Evolutionary conservation across 2,113 vertebrate species (phyloP), one percentile per base, ranked within the genome.

Genomic region (Erythrocercus mccallii): DNA sequence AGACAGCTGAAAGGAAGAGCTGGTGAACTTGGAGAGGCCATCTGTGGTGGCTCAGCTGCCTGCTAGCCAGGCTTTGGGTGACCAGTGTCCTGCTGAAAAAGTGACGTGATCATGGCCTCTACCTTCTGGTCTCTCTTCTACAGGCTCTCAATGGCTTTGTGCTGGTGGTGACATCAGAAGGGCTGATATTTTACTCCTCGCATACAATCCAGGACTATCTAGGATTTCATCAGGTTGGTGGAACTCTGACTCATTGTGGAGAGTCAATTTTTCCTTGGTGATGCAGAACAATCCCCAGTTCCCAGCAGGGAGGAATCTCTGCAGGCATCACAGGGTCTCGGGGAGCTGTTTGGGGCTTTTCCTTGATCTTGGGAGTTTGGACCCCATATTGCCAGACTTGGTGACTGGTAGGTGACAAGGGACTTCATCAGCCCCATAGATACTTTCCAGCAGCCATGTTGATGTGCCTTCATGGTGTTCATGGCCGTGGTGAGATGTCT

Each of bases 131-230:
- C 47, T 88, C 54, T 90, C 69, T 86, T 45, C 24, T 54, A 9
- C 83, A 98, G 98, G 98, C 98, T 6, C 98, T 98, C 40, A 96
- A 98, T 2, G 98, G 98, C 16, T 98, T 98, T 2, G 94, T 98
- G 66, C 81, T 98, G 95, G 98, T 98, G 20, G 94, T 98, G 92
- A 98, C 98, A 0, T 94, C 97, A 2, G 95, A 97, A 48, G 98
- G 98, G 38, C 94, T 96, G 86, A 98, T 98, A 92, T 98, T 98
- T 94, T 98, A 98, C 91, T 98, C 97, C 60, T 98, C 98, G 0
- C 98, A 98, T 47, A 98, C 98, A 0, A 98, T 98, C 90, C 97
- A 98, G 96, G 98, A 98, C 92, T 98, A 98, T 33, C 64, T 98
- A 77, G 98, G 98, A 51, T 98, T 98, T 91, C 98, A 98, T 64